Conservation (phyloP, 1,140 invertebrate genomes). For the Apis dorsata region DNA sequence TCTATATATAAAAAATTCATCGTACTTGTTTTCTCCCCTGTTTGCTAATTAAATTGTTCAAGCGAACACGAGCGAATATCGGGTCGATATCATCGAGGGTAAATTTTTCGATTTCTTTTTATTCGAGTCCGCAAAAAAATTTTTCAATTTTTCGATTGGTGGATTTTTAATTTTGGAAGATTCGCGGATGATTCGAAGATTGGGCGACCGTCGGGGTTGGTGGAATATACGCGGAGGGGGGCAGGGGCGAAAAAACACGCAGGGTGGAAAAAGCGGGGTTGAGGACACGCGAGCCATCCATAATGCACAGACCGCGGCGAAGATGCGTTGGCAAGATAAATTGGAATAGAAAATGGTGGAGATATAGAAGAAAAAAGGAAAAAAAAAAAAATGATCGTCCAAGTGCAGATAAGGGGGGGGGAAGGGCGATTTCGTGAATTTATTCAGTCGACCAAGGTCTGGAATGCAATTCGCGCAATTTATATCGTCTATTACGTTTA, state of each 20-base stretch:
- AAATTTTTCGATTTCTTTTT: too few species aligned
- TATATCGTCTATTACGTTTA: not conserved
- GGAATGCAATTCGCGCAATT: not conserved
- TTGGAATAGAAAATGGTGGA: slow-evolving; percentile 62
- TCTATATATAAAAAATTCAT: too few species aligned
- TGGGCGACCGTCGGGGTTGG: too few species aligned
- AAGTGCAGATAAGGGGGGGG: slow-evolving; percentile 23
- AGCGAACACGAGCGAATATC: too few species aligned
- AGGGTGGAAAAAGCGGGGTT: slow-evolving; percentile 56
- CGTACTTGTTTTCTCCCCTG: too few species aligned
- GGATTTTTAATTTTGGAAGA: too few species aligned
- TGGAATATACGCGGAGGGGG: too few species aligned
- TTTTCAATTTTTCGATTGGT: too few species aligned
- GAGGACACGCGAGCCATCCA: slow-evolving; percentile 77
- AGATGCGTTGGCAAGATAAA: slow-evolving; percentile 76
- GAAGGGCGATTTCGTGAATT: slow-evolving; percentile 22
- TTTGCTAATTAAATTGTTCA: too few species aligned
- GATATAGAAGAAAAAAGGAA: slow-evolving; percentile 57
- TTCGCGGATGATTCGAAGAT: too few species aligned
- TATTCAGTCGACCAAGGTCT: slow-evolving; percentile 9
- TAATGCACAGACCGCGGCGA: slow-evolving; percentile 72
- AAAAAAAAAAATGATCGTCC: slow-evolving; percentile 51
- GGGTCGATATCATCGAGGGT: too few species aligned
- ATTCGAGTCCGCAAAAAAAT: too few species aligned
- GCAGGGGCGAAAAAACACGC: slow-evolving; percentile 28